These are phyloP conservation scores for Mythimna pallens DNA, from an alignment of 2,888 invertebrate species.

Conservation along the genomic window DNA sequence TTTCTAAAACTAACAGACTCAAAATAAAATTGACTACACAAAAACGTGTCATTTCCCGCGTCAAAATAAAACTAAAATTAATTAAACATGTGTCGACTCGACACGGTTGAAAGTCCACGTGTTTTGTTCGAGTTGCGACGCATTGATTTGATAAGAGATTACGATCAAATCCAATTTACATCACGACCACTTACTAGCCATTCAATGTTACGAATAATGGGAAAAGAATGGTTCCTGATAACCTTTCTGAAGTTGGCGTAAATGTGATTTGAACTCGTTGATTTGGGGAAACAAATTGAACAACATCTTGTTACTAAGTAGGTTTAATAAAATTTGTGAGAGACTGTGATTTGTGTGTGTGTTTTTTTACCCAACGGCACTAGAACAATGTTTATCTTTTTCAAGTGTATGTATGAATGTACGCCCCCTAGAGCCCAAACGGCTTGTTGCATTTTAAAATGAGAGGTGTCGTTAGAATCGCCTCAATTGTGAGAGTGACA, in stretches of 20 bases:
- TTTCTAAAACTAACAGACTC: slow-evolving; percentile 17
- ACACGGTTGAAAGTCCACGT: slow-evolving; percentile 12
- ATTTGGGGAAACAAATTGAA: neutral
- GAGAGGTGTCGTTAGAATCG: no score
- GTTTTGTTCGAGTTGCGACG: slow-evolving; percentile 12
- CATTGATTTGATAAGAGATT: slow-evolving; percentile 37
- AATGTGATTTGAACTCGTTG: neutral
- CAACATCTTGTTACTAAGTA: neutral
- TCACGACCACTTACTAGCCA: slow-evolving; percentile 10
- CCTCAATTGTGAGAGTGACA: no score
- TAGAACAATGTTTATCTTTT: no score
- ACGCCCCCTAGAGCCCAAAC: no score
- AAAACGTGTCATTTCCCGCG: slow-evolving; percentile 29
- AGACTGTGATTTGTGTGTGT: no score
- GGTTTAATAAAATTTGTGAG: no score
- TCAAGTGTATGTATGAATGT: no score
- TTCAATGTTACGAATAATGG: slow-evolving; percentile 1
- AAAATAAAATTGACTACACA: slow-evolving; percentile 26
- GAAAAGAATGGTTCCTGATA: slow-evolving; percentile 1
- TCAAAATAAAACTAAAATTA: slow-evolving; percentile 10
- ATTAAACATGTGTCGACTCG: slow-evolving; percentile 16
- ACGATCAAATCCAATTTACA: slow-evolving; percentile 45
- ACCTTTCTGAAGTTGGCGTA: neutral
- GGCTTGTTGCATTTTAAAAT: no score
- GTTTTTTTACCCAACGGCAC: no score